Conservation (phyloP, 2,888 invertebrate species). For the Chrysina gloriosa region DNA sequence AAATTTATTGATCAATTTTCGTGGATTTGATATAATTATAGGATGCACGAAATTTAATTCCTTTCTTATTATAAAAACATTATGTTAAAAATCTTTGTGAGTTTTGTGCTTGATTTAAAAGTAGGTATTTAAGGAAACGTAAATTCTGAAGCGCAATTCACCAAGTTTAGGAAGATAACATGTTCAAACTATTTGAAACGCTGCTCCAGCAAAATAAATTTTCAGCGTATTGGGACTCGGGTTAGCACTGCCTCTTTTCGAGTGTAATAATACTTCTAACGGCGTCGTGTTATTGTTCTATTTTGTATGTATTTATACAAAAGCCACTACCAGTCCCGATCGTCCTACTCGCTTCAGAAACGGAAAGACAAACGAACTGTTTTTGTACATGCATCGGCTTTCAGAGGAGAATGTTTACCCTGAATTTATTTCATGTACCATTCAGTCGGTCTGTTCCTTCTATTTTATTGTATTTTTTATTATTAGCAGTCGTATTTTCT, state of each 20-base stretch:
- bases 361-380: constrained; percentile 55
- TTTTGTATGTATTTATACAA: constrained; percentile 61
- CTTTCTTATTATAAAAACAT: too few species aligned
- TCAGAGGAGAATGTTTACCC: constrained; percentile 45
- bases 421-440: constrained; percentile 52
- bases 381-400: constrained; percentile 54
- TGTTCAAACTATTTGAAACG: constrained; percentile 13
- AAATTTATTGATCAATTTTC: too few species aligned
- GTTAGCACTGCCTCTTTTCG: constrained; percentile 17
- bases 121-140: too few species aligned
- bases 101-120: too few species aligned
- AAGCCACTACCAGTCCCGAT: constrained; percentile 40
- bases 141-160: too few species aligned
- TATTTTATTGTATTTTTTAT: constrained; percentile 49
- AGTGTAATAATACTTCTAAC: constrained; percentile 39
- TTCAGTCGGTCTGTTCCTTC: constrained; percentile 49
- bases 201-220: neutral
- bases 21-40: too few species aligned
- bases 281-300: constrained; percentile 45
- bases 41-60: too few species aligned
- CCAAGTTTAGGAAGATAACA: neutral
- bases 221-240: constrained; percentile 23
- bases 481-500: constrained; percentile 53
- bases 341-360: constrained; percentile 47
- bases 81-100: too few species aligned